Evolutionary conservation across 2,888 invertebrate species (phyloP).

Genomic region (Xanthostigma xanthostigma): DNA sequence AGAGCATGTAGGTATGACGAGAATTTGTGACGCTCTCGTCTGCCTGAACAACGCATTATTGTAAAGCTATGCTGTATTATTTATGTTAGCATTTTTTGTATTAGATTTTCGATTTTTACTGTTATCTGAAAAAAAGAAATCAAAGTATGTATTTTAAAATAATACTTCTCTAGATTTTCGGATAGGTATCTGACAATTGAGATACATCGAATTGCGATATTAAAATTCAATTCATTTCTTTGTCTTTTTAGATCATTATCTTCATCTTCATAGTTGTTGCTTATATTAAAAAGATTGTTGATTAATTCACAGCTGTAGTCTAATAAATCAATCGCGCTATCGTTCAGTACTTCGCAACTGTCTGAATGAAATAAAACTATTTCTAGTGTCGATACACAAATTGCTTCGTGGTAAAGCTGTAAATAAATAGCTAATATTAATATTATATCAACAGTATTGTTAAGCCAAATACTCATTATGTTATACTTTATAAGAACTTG

Average conservation of each 20-base stretch:
- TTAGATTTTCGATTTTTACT: no score
- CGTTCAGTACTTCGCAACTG: slow-evolving; percentile 61
- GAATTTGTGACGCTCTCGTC: no score
- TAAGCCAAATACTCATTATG: background rate
- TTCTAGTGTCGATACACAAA: slow-evolving; percentile 66
- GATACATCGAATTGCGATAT: slow-evolving; percentile 65
- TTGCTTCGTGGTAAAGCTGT: slow-evolving; percentile 64
- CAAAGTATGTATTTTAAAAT: no score
- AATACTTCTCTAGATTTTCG: slow-evolving; percentile 38
- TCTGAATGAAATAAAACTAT: slow-evolving; percentile 68
- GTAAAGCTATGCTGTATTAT: no score
- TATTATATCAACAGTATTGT: background rate
- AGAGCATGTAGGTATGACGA: no score
- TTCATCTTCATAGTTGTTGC: slow-evolving; percentile 26
- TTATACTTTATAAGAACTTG: no score
- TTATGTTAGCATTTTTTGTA: no score
- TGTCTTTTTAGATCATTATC: slow-evolving; percentile 49
- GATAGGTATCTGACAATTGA: slow-evolving; percentile 61
- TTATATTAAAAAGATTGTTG: slow-evolving; percentile 37
- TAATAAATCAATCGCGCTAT: slow-evolving; percentile 62
- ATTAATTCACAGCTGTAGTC: slow-evolving; percentile 65
- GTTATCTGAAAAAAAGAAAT: no score
- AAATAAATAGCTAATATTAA: slow-evolving; percentile 6
- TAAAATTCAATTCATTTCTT: slow-evolving; percentile 53
- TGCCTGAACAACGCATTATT: no score